Evolutionary conservation across 2,797 vertebrate genomes (phyloP), one percentile per base, ranked within the genome.

Genomic region (Anguilla megastoma): DNA sequence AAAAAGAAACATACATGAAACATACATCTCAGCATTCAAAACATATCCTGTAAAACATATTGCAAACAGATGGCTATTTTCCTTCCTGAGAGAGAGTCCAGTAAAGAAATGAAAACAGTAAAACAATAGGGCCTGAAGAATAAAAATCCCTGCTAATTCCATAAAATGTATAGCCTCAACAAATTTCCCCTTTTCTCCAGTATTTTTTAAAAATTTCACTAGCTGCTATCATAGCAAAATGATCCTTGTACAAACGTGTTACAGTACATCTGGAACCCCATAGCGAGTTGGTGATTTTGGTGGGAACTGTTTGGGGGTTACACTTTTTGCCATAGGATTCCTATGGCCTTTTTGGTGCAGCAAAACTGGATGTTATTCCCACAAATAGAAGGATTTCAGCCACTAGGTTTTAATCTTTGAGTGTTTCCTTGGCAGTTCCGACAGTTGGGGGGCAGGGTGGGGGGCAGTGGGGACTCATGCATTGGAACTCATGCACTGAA

Each of bases 401-500:
- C 71, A 76, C 69, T 9, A 33, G n/a, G 16, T 76, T 82, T 24
- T n/a, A 41, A 7, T 18, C 16, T 3, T 8, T 41, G 33, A 16
- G 41, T 14, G 45, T 36, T 36, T 33, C 33, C 12, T 36, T 50
- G 79, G 79, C 27, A 50, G n/a, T 6, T n/a, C 16, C 5, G 3
- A 16, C 4, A 21, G 6, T 21, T 45, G 7, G 76, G 2, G 3
- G 33, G 45, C 2, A 41, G 41, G 33, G 18, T 18, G 71, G 7
- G n/a, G 2, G 3, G 10, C 9, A 36, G 9, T 0, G 0, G 9
- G 36, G 41, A 16, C 82, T 95, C 89, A 95, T 0, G 58, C 16
- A 63, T 97, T 94, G 1, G 94, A 92, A 0, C 95, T 96, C 95
- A 97, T 95, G 93, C 98, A 99, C 91, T 97, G 97, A 58, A 99